A percentile compares a stretch with the other conserved stretches of the same genome.
Evolutionary conservation across 2,113 vertebrate genomes (phyloP).

Genomic region (Synodontis membranacea): DNA sequence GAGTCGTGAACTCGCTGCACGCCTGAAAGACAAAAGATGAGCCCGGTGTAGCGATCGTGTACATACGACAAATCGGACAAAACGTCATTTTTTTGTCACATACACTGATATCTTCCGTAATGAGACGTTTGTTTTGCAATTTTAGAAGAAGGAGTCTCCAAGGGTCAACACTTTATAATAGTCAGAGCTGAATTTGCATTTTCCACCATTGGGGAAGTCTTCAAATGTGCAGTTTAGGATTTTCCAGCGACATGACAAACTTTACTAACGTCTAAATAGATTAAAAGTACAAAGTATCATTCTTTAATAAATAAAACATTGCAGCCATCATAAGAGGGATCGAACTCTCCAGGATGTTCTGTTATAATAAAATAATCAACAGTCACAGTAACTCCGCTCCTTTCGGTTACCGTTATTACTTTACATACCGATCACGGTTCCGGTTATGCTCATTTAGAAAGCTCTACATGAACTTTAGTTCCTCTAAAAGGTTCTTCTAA

Average conservation of each 20-base stretch:
- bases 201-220: neutral
- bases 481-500: neutral
- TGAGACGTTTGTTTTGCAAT: neutral
- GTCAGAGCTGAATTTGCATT: neutral
- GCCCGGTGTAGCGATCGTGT: neutral
- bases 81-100: no score
- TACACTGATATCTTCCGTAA: neutral
- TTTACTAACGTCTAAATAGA: neutral
- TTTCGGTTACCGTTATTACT: neutral
- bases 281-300: neutral
- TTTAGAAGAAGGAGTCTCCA: neutral
- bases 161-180: no score
- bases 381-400: neutral
- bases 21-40: constrained; percentile 67
- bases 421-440: neutral
- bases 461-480: no score
- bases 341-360: neutral
- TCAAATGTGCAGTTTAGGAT: neutral
- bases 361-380: neutral
- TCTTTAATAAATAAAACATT: neutral
- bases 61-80: neutral
- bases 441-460: neutral
- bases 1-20: constrained; percentile 88
- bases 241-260: neutral
- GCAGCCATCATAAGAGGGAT: neutral